Base-by-base conservation (phyloP, 2,888 invertebrate genomes). In the Eristalis intricaria region DNA sequence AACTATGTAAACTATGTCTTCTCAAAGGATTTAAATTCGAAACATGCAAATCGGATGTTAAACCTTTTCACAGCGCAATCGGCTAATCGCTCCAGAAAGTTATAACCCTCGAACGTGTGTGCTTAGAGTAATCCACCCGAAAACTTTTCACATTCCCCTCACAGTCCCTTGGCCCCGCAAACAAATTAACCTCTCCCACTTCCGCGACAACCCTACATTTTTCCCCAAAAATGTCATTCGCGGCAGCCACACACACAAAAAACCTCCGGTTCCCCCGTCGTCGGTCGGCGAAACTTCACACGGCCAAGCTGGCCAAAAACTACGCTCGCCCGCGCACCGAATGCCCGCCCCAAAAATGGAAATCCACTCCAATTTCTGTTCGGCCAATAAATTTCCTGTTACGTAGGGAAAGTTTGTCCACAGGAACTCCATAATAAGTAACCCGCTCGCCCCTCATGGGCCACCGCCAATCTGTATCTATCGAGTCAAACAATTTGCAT, bases 311-410 rank as follows among this genome's bases (percentile, higher is more conserved):
- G 32, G 8, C 8, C 32, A 32, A 32, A 26, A 69, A 78, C 71
- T 58, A 80, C 73, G 32, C 74, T 63, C 78, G 66, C 74, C 74
- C 82, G 81, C 77, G 50, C 61, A 38, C 74, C 63, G 22, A 56
- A 64, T 23, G 60, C 13, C 35, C 40, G 32, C 86, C n/a, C n/a
- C 82, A 32, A 32, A 83, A 81, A 74, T 61, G 87, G 87, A 76
- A 87, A 84, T 84, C 83, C 87, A 87, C 87, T 87, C 87, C 84
- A 87, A 84, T 84, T 87, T 84, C 87, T 80, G 69, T 68, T 79
- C 80, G 64, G 84, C 79, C 79, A 87, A 87, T 87, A 87, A 87
- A 87, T 87, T 83, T 87, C 64, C 75, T 73, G 68, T 84, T 84
- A 75, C 73, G 83, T 65, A 80, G 75, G 79, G 87, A 87, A 87